Percentiles rank a stretch among this genome's conserved stretches.
Conservation (phyloP, 2,797 vertebrate species). For the Parambassis ranga region DNA sequence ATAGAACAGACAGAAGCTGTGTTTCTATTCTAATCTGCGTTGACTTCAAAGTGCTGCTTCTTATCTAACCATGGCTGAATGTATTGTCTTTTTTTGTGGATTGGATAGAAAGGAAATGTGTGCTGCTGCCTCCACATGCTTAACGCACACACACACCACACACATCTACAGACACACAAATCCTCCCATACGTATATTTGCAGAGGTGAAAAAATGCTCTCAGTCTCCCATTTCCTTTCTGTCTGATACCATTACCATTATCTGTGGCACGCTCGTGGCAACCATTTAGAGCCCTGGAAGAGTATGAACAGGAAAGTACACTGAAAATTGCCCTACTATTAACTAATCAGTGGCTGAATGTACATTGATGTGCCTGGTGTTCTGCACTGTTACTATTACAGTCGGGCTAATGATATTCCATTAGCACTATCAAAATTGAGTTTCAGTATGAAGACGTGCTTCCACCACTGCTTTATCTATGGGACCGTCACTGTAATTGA, state of each 20-base stretch:
- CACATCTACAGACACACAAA: conserved; percentile 27
- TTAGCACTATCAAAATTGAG: conserved; percentile 42
- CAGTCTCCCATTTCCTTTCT: conserved; percentile 54
- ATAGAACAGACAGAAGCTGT: not conserved
- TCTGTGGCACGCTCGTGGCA: conserved; percentile 57
- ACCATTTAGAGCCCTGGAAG: conserved; percentile 63
- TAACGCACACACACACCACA: not conserved
- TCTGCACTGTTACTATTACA: conserved; percentile 24
- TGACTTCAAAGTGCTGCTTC: conserved; percentile 15
- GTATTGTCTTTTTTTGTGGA: conserved; percentile 13
- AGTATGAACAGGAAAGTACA: conserved; percentile 46
- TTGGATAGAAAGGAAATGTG: not conserved
- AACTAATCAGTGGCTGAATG: conserved; percentile 66
- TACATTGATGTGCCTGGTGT: conserved; percentile 51
- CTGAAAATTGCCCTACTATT: conserved; percentile 72
- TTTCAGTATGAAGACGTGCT: conserved; percentile 11
- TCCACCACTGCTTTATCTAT: not conserved
- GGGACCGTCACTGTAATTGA: not conserved
- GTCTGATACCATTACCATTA: conserved; percentile 73
- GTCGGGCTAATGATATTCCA: conserved; percentile 41
- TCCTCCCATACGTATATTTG: conserved; percentile 17
- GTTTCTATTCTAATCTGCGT: not conserved
- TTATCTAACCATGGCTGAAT: not conserved
- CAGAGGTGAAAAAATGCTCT: conserved; percentile 48
- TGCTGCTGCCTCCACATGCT: conserved; percentile 8